These are phyloP conservation scores for Anabacerthia variegaticeps DNA, from an alignment of 2,797 vertebrate genomes.

Conservation along the genomic window DNA sequence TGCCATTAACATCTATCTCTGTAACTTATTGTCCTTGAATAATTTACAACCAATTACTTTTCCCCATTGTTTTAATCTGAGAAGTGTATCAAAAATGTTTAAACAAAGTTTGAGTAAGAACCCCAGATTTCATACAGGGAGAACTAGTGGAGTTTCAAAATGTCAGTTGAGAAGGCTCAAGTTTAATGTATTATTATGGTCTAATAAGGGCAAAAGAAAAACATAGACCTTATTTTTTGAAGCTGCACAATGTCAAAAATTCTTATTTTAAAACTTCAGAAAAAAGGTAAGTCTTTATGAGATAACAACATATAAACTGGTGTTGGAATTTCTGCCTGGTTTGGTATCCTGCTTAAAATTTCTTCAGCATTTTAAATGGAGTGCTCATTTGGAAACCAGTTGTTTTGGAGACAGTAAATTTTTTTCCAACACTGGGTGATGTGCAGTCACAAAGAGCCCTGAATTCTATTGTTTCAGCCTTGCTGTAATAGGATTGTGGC, in stretches of 20 bases:
- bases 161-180: background rate
- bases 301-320: background rate
- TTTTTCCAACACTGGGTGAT: background rate
- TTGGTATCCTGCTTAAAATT: background rate
- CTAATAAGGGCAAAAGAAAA: background rate
- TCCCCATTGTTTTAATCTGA: background rate
- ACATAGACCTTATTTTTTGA: background rate
- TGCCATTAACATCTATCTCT: background rate
- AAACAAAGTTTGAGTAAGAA: background rate
- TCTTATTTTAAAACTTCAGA: background rate
- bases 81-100: background rate
- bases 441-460: background rate
- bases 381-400: background rate
- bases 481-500: background rate
- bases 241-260: background rate
- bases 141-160: background rate
- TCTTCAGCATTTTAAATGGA: background rate
- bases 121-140: background rate
- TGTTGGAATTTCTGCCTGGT: background rate
- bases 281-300: background rate
- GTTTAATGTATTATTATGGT: background rate
- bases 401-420: background rate
- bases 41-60: background rate
- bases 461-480: background rate
- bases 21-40: constrained; percentile 26